phyloP scores from a whole-genome alignment of 2,888 invertebrate species.

The Aspidiotus rigidus region DNA sequence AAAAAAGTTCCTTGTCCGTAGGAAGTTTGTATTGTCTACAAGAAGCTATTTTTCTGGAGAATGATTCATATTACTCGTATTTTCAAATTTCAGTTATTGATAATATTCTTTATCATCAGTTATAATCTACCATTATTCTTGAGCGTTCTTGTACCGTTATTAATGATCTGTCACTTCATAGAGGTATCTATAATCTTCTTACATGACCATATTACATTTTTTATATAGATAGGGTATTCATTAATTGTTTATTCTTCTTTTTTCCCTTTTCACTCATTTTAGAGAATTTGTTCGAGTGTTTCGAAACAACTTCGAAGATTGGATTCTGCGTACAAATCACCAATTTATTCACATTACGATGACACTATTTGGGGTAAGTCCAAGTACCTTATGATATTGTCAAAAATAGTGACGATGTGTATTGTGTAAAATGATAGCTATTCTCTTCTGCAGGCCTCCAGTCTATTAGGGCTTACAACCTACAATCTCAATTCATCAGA shows the following conservation, averaged over 20 bases:
- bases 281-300: conserved; percentile 88
- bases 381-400: background rate
- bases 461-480: conserved; percentile 77
- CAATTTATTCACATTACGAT: conserved; percentile 93
- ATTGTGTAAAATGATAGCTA: too few species aligned
- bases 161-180: conserved; percentile 70
- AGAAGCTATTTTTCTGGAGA: too few species aligned
- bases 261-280: too few species aligned
- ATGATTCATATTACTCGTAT: too few species aligned
- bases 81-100: conserved; percentile 58
- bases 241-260: too few species aligned
- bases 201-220: too few species aligned
- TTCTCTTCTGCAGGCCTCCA: conserved; percentile 48
- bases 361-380: conserved; percentile 67
- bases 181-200: conserved; percentile 43
- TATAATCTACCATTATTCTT: conserved; percentile 74
- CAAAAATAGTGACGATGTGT: too few species aligned
- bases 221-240: too few species aligned
- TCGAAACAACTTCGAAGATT: conserved; percentile 88
- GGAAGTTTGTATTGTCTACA: too few species aligned
- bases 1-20: too few species aligned
- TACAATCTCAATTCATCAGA: conserved; percentile 68
- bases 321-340: conserved; percentile 87
- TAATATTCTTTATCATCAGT: conserved; percentile 78
- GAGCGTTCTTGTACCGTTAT: conserved; percentile 68